Evolutionary conservation across 1,140 invertebrate species (phyloP).

Genomic region (Scaptodrosophila lebanonensis): DNA sequence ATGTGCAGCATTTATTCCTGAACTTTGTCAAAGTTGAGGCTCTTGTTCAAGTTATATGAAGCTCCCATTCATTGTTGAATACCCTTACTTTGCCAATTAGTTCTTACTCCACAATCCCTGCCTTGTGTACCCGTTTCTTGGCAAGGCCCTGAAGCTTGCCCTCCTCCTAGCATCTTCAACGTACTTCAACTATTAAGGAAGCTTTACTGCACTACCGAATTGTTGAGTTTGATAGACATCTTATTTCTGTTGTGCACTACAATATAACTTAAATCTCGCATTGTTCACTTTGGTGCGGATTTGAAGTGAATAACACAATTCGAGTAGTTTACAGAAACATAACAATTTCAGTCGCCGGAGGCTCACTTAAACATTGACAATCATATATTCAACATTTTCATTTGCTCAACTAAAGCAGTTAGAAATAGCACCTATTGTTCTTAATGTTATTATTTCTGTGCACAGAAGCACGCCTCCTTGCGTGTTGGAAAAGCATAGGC

Average conservation of each 20-base stretch:
- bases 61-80: conserved; percentile 1
- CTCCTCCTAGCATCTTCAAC: too few species aligned
- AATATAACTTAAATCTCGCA: conserved; percentile 30
- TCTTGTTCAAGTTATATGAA: conserved; percentile 44
- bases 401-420: too few species aligned
- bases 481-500: conserved; percentile 17
- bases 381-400: too few species aligned
- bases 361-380: conserved; percentile 7
- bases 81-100: conserved; percentile 31
- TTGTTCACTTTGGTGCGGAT: conserved; percentile 11
- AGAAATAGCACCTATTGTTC: conserved; percentile 9
- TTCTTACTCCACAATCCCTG: conserved; percentile 33
- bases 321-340: conserved; percentile 33
- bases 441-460: neutral
- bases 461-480: conserved; percentile 28
- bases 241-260: conserved; percentile 52
- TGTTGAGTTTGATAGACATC: too few species aligned
- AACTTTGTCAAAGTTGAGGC: conserved; percentile 60
- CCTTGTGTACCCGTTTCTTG: neutral
- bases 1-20: conserved; percentile 2
- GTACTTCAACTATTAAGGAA: too few species aligned
- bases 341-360: conserved; percentile 24
- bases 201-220: too few species aligned
- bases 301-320: conserved; percentile 40
- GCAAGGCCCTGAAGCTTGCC: too few species aligned